A percentile compares a stretch with the other conserved stretches of the same genome.
phyloP scores from a whole-genome alignment of 2,888 invertebrate species.

The Rugalucina vietnamica region DNA sequence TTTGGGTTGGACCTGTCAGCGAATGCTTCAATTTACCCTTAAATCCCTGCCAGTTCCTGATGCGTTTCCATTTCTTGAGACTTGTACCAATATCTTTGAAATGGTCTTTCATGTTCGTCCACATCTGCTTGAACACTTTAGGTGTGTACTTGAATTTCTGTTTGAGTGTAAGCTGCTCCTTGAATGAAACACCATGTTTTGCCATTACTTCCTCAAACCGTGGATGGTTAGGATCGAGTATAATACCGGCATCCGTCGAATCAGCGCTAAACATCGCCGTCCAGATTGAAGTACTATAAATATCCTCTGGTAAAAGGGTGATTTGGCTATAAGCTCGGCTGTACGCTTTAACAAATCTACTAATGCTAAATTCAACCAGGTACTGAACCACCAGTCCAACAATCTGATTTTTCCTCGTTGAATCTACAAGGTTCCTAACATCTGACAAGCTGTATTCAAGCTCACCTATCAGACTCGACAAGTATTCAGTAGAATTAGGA shows the following conservation, averaged over 20 bases:
- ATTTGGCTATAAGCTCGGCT: neutral
- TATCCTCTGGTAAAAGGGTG: neutral
- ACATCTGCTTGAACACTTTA: neutral
- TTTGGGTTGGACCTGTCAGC: neutral
- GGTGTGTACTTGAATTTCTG: neutral
- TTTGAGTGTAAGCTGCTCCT: neutral
- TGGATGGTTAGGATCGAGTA: neutral
- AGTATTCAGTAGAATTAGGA: neutral
- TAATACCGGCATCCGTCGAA: neutral
- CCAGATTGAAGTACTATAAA: neutral
- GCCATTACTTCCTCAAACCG: neutral
- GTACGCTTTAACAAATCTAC: neutral
- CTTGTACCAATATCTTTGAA: neutral
- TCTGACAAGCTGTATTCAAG: neutral
- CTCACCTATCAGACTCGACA: neutral
- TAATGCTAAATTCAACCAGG: neutral
- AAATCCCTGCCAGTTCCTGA: neutral
- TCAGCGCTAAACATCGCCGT: neutral
- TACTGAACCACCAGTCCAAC: neutral
- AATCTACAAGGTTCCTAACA: neutral
- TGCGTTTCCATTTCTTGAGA: neutral
- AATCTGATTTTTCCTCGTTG: neutral
- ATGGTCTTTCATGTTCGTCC: neutral
- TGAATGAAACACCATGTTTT: neutral
- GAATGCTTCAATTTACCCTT: neutral